Evolutionary conservation across 2,888 invertebrate genomes (phyloP).

Genomic region (Drosophila prostipennis): DNA sequence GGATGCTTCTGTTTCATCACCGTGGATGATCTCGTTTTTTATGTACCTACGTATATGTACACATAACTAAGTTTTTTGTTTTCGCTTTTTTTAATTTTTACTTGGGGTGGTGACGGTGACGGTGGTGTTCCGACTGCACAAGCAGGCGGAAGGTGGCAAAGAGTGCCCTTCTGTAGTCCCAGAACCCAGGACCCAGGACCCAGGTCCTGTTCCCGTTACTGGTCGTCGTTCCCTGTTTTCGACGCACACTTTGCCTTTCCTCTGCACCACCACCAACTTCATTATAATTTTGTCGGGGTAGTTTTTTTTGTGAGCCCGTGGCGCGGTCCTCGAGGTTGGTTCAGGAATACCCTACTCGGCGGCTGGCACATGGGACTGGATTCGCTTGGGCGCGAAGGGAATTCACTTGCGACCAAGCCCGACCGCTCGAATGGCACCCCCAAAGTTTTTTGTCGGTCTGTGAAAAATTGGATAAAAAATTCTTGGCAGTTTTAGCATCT

Average conservation of each 20-base stretch:
- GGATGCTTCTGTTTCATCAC: slow-evolving; percentile 2
- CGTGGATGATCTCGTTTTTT: slow-evolving; percentile 48
- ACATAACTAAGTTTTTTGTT: slow-evolving; percentile 17
- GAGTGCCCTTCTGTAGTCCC: slow-evolving; percentile 40
- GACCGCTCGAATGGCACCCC: slow-evolving; percentile 60
- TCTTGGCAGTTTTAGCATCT: slow-evolving; percentile 76
- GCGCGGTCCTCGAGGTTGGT: slow-evolving; percentile 5
- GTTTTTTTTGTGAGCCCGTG: slow-evolving; percentile 61
- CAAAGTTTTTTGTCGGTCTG: slow-evolving; percentile 61
- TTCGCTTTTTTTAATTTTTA: slow-evolving; percentile 23
- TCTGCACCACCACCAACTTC: slow-evolving; percentile 73
- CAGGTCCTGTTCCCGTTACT: slow-evolving; percentile 7
- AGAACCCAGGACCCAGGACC: background rate
- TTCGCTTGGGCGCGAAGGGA: slow-evolving; percentile 14
- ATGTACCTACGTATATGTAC: slow-evolving; percentile 15
- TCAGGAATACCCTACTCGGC: slow-evolving; percentile 48
- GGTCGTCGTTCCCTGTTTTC: slow-evolving; percentile 45
- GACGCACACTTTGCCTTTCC: slow-evolving; percentile 56
- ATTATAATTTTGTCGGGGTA: slow-evolving; percentile 78
- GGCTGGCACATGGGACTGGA: too few species aligned
- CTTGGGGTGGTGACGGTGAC: slow-evolving; percentile 27
- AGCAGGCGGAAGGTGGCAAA: slow-evolving; percentile 67
- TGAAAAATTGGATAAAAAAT: slow-evolving; percentile 75
- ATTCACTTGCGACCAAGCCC: slow-evolving; percentile 20
- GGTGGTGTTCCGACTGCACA: slow-evolving; percentile 56